Percentiles rank a stretch among this genome's conserved stretches.
phyloP scores from a whole-genome alignment of 2,797 vertebrate genomes.

The Diglossa cyanea region DNA sequence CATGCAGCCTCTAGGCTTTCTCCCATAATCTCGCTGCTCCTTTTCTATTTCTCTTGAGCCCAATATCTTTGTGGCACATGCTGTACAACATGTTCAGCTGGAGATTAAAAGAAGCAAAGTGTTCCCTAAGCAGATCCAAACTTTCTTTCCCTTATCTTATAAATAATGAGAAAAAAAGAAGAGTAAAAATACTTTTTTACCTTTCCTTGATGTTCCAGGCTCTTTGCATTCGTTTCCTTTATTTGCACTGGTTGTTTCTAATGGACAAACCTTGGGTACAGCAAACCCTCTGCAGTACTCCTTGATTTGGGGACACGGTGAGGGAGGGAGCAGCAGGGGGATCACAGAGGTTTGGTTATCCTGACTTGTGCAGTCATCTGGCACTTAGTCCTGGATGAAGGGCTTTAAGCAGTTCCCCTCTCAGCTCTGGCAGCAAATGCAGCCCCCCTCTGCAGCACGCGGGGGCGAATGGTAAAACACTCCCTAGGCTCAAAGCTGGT shows the following conservation, averaged over 20 bases:
- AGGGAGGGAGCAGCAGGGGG: neutral
- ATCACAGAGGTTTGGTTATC: neutral
- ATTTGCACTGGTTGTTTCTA: neutral
- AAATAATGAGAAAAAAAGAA: neutral
- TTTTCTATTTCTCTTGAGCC: neutral
- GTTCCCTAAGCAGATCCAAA: neutral
- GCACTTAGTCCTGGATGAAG: neutral
- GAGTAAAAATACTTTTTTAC: neutral
- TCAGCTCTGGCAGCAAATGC: neutral
- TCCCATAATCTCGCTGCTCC: neutral
- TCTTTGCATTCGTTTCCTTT: neutral
- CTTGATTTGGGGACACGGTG: neutral
- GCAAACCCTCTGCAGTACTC: neutral
- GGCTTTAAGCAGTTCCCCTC: neutral
- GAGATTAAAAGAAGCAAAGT: neutral
- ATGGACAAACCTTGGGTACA: neutral
- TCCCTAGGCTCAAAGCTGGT: neutral
- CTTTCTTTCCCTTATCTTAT: neutral
- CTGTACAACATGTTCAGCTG: neutral
- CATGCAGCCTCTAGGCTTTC: neutral
- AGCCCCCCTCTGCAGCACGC: neutral
- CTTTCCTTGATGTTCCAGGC: neutral
- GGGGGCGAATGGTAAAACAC: neutral
- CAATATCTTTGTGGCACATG: fast-evolving
- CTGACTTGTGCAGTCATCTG: neutral